Evolutionary conservation across 2,797 vertebrate species (phyloP), one percentile per base, ranked within the genome.

Genomic region (Myripristis jacobus): DNA sequence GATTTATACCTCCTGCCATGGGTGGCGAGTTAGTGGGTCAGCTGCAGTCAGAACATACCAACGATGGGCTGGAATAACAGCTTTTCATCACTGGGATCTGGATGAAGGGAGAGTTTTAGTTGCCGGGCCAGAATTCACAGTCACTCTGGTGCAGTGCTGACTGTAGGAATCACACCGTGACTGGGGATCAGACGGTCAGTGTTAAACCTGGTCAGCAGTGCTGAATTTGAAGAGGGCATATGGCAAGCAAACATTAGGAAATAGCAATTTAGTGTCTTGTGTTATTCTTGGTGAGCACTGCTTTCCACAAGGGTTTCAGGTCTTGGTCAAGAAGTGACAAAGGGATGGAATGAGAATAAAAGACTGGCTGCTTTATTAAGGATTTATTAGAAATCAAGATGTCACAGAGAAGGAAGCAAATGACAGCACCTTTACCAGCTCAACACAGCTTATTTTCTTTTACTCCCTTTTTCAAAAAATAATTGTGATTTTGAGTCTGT

Each of bases 11-110:
- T 55, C 31, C 64, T 44, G 53, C 55, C 16, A n/a, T 44, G 29
- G 58, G 57, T 38, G 57, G 27, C 16, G 52, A 68, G 25, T 76
- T 81, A 81, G 55, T 68, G 58, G 59, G 73, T 81, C 75, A 79
- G 22, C 56, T 31, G 22, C 47, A 48, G 15, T 44, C 38, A 68
- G 54, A 24, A 69, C n/a, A 63, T 27, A 63, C 19, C 11, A 54
- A 31, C 11, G 48, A 41, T 41, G 13, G 6, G 24, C 3, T 25
- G 9, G 24, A 52, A 71, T 11, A 50, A 6, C 1, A 29, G 22
- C 25, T 59, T 66, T 58, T 57, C 27, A 63, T 48, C n/a, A 5
- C 4, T 67, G 21, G 50, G 29, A 69, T 22, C 22, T 18, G 27
- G 70, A 64, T 29, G 44, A 44, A 47, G 31, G 25, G 64, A 47